Evolutionary conservation across 2,113 vertebrate species (phyloP).

Genomic region (Istiophorus platypterus): DNA sequence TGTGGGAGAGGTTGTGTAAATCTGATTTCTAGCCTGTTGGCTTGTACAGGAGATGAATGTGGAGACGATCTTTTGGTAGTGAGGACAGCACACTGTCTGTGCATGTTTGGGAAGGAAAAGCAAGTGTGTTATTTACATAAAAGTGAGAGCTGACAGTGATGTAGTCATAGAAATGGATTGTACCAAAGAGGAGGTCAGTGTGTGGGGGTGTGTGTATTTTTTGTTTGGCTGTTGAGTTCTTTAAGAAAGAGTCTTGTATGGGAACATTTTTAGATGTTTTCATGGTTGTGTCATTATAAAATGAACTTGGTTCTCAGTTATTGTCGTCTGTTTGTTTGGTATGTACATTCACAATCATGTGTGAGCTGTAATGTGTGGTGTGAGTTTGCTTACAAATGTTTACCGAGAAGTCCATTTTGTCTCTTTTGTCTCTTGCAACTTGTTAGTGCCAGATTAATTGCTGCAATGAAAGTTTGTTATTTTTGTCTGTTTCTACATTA

Average conservation of each 20-base stretch:
- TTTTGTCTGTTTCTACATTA: constrained; percentile 4
- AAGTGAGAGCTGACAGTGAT: neutral
- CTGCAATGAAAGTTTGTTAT: neutral
- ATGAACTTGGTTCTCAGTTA: neutral
- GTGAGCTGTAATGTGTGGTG: constrained; percentile 12
- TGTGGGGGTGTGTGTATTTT: neutral
- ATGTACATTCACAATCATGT: constrained; percentile 11
- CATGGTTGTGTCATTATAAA: neutral
- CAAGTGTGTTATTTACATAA: neutral
- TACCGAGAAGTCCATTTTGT: constrained; percentile 10
- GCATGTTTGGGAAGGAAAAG: neutral
- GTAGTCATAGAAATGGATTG: neutral
- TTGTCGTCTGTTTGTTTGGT: neutral
- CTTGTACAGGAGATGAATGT: neutral
- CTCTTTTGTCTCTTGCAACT: neutral
- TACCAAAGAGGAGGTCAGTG: neutral
- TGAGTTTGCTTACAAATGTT: constrained; percentile 27
- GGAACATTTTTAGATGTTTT: neutral
- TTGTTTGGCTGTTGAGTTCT: neutral
- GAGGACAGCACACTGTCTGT: neutral
- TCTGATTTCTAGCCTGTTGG: neutral
- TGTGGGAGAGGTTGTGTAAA: neutral
- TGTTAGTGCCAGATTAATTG: neutral
- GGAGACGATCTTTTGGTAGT: neutral
- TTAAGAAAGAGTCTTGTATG: neutral